phyloP scores from a whole-genome alignment of 2,113 vertebrate species.

The Dromaius novaehollandiae region DNA sequence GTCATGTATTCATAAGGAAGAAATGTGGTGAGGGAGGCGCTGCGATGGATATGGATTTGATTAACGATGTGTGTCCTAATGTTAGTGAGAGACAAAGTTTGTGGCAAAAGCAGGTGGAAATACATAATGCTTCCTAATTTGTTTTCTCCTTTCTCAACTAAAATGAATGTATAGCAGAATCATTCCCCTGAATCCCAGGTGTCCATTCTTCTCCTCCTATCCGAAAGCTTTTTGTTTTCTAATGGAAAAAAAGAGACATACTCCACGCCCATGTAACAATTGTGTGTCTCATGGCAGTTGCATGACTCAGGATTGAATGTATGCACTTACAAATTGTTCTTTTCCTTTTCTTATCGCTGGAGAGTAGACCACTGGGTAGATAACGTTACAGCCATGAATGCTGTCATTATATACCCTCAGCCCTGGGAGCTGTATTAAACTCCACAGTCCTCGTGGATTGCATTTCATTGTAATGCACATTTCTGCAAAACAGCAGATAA shows the following conservation, averaged over 20 bases:
- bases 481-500: neutral
- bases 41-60: neutral
- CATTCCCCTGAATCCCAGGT: neutral
- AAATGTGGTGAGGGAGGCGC: conserved; percentile 4
- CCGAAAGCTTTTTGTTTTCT: neutral
- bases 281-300: neutral
- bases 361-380: neutral
- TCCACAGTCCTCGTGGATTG: neutral
- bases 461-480: neutral
- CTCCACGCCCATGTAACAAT: neutral
- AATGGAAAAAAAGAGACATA: neutral
- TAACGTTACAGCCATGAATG: neutral
- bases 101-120: neutral
- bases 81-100: neutral
- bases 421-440: neutral
- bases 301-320: neutral
- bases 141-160: neutral
- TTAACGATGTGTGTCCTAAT: neutral
- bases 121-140: neutral
- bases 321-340: neutral
- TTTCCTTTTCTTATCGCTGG: conserved; percentile 20
- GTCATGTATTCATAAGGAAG: conserved; percentile 6
- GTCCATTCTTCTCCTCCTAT: neutral
- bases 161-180: neutral
- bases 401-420: neutral